Evolutionary conservation across 2,113 vertebrate species (phyloP).

Genomic region (Hemicordylus capensis): DNA sequence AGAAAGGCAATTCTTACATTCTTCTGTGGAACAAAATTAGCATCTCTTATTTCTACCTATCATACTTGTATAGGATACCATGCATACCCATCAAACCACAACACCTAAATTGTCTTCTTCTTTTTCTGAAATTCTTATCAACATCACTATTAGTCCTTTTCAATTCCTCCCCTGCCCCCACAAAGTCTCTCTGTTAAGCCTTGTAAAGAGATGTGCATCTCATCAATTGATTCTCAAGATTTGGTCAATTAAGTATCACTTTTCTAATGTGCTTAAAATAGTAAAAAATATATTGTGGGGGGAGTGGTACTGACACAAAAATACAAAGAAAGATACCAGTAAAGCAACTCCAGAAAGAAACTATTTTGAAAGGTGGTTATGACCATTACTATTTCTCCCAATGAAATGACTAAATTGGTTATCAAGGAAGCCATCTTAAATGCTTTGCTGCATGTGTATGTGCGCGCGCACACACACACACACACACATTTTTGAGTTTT

Average conservation of each 20-base stretch:
- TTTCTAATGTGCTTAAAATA: too few species aligned
- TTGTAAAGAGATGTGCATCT: too few species aligned
- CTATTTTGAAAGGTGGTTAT: background rate
- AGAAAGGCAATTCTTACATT: background rate
- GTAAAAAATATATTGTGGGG: too few species aligned
- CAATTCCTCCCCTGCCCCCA: background rate
- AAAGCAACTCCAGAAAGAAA: too few species aligned
- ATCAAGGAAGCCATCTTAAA: background rate
- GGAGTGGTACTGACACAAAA: too few species aligned
- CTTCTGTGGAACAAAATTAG: background rate
- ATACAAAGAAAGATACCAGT: too few species aligned
- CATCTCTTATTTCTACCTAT: background rate
- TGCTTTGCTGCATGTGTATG: background rate
- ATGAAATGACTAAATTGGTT: background rate
- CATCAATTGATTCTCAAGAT: too few species aligned
- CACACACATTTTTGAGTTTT: background rate
- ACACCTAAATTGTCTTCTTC: background rate
- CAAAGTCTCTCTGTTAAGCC: background rate
- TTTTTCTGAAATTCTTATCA: background rate
- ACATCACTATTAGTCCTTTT: background rate
- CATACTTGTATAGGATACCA: background rate
- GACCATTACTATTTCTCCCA: background rate
- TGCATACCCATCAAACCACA: background rate
- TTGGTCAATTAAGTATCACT: too few species aligned
- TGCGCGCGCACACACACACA: too few species aligned